phyloP scores from a whole-genome alignment of 2,888 invertebrate genomes.

The Morpho achilles region DNA sequence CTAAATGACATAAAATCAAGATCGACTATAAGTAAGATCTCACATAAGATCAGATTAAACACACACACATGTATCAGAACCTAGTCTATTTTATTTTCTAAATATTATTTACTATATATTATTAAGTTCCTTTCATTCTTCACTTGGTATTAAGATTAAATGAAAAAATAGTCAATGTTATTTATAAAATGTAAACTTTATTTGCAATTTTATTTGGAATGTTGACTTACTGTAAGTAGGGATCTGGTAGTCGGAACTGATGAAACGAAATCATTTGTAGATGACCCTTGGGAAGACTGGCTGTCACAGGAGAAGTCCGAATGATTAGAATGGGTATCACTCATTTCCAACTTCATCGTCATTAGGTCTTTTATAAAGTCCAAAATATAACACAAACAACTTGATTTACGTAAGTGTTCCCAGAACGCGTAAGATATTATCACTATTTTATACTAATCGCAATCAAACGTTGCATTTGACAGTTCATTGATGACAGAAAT shows the following conservation, averaged over 20 bases:
- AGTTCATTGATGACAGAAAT: conserved; percentile 55
- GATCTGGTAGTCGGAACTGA: conserved; percentile 57
- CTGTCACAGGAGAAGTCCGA: conserved; percentile 81
- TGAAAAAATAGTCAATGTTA: too few relatives aligned
- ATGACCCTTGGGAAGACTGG: conserved; percentile 78
- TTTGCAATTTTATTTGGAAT: neutral
- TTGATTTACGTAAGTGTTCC: conserved; percentile 43
- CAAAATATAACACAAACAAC: conserved; percentile 35
- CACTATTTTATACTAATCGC: conserved; percentile 30
- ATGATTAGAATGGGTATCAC: conserved; percentile 80
- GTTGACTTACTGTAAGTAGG: conserved; percentile 59
- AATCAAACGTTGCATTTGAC: conserved; percentile 43
- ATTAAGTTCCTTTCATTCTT: too few relatives aligned
- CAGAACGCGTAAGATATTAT: conserved; percentile 36
- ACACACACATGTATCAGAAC: too few relatives aligned
- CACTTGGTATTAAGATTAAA: too few relatives aligned
- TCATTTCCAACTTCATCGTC: conserved; percentile 81
- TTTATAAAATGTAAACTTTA: neutral
- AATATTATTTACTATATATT: too few relatives aligned
- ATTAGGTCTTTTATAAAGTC: conserved; percentile 46
- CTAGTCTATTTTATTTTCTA: too few relatives aligned
- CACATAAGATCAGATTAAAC: too few relatives aligned
- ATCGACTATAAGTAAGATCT: too few relatives aligned
- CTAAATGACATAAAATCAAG: too few relatives aligned
- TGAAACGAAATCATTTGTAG: conserved; percentile 68